Evolutionary conservation across 2,797 vertebrate genomes (phyloP).

Genomic region (Poeciliopsis turneri): DNA sequence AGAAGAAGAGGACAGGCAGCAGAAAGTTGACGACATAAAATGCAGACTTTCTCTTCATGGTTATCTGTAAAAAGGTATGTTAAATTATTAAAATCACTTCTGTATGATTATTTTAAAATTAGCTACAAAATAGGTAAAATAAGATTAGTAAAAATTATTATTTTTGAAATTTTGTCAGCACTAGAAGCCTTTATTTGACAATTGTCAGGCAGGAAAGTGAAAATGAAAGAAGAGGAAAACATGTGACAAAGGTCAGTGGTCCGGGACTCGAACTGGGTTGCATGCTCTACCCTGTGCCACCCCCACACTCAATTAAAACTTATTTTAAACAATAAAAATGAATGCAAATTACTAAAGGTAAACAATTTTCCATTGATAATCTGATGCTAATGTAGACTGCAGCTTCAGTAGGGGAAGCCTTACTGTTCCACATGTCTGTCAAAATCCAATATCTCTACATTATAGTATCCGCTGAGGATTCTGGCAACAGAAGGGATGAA

Average conservation of each 20-base stretch:
- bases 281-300: too few relatives aligned
- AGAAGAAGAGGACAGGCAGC: constrained; percentile 67
- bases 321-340: too few relatives aligned
- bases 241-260: too few relatives aligned
- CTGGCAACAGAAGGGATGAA: background rate
- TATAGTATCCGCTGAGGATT: background rate
- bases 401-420: background rate
- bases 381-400: background rate
- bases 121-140: background rate
- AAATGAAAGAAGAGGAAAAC: too few relatives aligned
- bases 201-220: too few relatives aligned
- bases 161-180: background rate
- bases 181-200: background rate
- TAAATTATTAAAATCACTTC: background rate
- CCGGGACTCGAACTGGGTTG: too few relatives aligned
- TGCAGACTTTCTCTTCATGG: constrained; percentile 48
- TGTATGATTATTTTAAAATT: background rate
- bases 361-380: background rate
- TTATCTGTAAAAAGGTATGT: constrained; percentile 44
- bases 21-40: constrained; percentile 63
- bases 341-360: too few relatives aligned
- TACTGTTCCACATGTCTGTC: background rate
- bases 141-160: background rate
- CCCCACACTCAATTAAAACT: too few relatives aligned
- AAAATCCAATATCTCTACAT: background rate